Base-by-base conservation (phyloP, 2,797 vertebrate species). In the Siniperca obscura region DNA sequence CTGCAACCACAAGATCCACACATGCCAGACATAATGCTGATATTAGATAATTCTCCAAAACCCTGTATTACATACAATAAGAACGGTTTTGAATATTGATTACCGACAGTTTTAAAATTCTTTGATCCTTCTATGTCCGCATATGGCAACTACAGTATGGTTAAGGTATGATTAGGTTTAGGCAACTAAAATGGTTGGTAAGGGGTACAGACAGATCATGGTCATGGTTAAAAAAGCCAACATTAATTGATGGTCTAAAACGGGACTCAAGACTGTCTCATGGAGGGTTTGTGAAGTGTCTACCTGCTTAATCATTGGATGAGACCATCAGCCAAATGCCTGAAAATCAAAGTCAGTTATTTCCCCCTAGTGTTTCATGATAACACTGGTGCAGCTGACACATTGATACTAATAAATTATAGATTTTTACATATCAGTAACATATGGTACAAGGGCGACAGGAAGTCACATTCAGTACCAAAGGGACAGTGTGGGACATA, bases 401-500 rank as follows among this genome's bases (percentile, higher is more conserved):
- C 48, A 25, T 30, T 22, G 1, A 67, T 44, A 1, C 19, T 9
- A 34, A 66, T 70, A 61, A 75, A 68, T 55, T 17, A 50, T 14
- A 69, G 48, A 67, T 65, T 77, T 77, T 3, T 48, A 74, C 61
- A 8, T 76, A 77, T 80, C 74, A 40, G 77, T 46, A 81, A 65
- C 90, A 91, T 93, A 93, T 90, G 90, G 90, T 25, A 48, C 68
- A 73, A 86, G 80, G 86, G 70, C 77, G 34, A 83, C 90, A 88
- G 89, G 89, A 91, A 83, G 86, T 82, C 80, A 55, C 71, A 73
- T 67, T 65, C 67, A 21, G 81, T 10, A 59, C 67, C 76, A 77
- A 40, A 64, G 69, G 80, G 81, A 77, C 82, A 42, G 61, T 17
- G 79, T 57, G 66, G 60, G 87, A 76, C 81, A 19, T 8, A 19